Conservation (phyloP, 2,113 vertebrate genomes). For the Alethe castanea region DNA sequence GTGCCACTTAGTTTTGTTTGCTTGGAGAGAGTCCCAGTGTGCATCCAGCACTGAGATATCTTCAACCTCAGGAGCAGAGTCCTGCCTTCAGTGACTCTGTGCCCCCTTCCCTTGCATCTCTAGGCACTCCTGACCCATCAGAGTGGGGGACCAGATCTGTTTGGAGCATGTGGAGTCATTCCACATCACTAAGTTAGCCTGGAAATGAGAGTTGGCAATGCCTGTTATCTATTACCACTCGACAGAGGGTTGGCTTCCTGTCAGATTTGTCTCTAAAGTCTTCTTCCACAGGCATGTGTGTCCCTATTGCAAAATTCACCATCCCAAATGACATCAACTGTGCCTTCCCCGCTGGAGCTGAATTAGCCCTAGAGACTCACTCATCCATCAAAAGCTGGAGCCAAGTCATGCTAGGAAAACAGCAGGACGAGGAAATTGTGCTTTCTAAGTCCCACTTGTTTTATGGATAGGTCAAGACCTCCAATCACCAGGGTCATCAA, state of each 20-base stretch:
- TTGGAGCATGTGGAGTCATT: conserved; percentile 56
- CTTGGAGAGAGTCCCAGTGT: not conserved
- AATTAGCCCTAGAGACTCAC: conserved; percentile 35
- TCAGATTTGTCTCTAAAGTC: conserved; percentile 37
- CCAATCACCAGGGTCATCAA: conserved; percentile 28
- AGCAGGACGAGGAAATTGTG: not conserved
- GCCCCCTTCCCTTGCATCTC: not conserved
- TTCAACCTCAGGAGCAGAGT: not conserved
- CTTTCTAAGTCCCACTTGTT: conserved; percentile 21
- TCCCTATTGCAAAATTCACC: conserved; percentile 3
- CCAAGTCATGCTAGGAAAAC: conserved; percentile 34
- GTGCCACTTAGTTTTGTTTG: not conserved
- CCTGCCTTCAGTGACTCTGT: not conserved
- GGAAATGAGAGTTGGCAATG: conserved; percentile 54
- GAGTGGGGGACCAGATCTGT: not conserved
- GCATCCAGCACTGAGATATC: not conserved
- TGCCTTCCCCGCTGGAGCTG: not conserved
- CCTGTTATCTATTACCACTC: conserved; percentile 44
- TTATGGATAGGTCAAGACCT: conserved; percentile 37
- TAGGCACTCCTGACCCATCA: not conserved
- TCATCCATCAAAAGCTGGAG: not conserved
- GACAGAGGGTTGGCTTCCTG: conserved; percentile 48
- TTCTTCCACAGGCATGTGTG: conserved; percentile 41
- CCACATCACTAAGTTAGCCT: conserved; percentile 52
- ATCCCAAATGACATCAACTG: conserved; percentile 40